Percentiles rank a stretch among this genome's conserved stretches.
phyloP scores from a whole-genome alignment of 2,113 vertebrate species.

The Nesoenas mayeri region DNA sequence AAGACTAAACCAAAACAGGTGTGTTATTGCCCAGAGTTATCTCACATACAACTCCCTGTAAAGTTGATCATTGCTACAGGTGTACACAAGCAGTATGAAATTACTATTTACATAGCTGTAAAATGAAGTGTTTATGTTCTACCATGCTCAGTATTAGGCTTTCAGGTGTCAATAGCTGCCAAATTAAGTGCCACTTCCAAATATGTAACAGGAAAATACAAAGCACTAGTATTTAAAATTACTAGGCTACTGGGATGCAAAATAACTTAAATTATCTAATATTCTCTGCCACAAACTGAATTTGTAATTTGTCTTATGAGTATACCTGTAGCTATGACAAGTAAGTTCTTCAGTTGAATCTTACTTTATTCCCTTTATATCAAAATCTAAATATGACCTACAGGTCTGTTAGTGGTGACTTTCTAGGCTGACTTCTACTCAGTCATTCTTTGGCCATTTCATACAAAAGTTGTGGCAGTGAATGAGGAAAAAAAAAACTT shows the following conservation, averaged over 20 bases:
- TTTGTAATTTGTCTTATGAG: neutral
- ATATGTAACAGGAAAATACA: neutral
- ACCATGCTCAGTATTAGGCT: neutral
- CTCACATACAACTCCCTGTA: neutral
- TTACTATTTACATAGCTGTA: neutral
- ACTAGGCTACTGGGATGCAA: neutral
- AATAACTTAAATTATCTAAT: neutral
- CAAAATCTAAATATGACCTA: neutral
- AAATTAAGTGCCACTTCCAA: neutral
- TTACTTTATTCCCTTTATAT: neutral
- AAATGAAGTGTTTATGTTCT: neutral
- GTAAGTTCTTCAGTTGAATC: neutral
- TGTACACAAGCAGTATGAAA: neutral
- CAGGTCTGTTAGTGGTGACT: neutral
- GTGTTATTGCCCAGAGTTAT: neutral
- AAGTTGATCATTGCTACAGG: neutral
- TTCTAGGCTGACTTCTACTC: neutral
- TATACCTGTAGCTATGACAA: neutral
- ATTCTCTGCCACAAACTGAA: neutral
- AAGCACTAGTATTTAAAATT: neutral
- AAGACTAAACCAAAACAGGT: neutral
- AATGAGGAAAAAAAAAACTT: neutral
- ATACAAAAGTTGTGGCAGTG: neutral
- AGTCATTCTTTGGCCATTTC: neutral
- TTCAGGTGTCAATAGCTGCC: neutral